Conservation (phyloP, 1,140 invertebrate genomes). For the Lepidurus arcticus region DNA sequence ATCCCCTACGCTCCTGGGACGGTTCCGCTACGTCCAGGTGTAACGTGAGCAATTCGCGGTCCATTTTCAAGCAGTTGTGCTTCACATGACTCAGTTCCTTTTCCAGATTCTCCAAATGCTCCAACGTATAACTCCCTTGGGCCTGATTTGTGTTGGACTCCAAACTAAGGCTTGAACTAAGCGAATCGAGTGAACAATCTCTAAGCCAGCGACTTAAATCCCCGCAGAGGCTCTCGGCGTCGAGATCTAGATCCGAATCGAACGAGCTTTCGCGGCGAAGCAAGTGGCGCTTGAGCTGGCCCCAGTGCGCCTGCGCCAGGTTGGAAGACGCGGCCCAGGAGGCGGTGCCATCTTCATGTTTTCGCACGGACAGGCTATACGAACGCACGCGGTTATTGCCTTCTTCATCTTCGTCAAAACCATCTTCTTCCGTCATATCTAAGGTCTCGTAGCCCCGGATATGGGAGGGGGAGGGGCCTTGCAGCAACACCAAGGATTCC, state of each 20-base stretch:
- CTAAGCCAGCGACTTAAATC: constrained; percentile 28
- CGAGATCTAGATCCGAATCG: constrained; percentile 25
- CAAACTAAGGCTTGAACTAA: constrained; percentile 41
- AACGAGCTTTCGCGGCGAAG: constrained; percentile 24
- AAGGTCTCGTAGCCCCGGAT: constrained; percentile 12
- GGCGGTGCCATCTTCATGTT: constrained; percentile 32
- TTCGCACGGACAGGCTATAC: constrained; percentile 27
- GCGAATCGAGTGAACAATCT: constrained; percentile 41
- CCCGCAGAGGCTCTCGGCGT: not conserved
- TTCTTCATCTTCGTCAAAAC: not conserved
- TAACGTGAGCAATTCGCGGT: constrained; percentile 42
- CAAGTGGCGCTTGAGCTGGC: constrained; percentile 24
- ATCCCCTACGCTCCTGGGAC: constrained; percentile 9
- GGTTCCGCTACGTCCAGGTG: constrained; percentile 38
- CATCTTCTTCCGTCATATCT: constrained; percentile 16
- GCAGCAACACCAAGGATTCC: not conserved
- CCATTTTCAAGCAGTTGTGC: constrained; percentile 41
- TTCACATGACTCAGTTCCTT: constrained; percentile 41
- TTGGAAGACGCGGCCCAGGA: constrained; percentile 32
- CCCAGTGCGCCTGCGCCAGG: constrained; percentile 1
- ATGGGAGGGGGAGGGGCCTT: not conserved
- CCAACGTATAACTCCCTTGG: constrained; percentile 34
- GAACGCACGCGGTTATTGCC: constrained; percentile 28
- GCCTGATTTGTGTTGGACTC: constrained; percentile 38
- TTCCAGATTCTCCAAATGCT: constrained; percentile 40